These are phyloP conservation scores for Campopleginae sp. DNA, from an alignment of 2,888 invertebrate genomes.

Conservation along the genomic window DNA sequence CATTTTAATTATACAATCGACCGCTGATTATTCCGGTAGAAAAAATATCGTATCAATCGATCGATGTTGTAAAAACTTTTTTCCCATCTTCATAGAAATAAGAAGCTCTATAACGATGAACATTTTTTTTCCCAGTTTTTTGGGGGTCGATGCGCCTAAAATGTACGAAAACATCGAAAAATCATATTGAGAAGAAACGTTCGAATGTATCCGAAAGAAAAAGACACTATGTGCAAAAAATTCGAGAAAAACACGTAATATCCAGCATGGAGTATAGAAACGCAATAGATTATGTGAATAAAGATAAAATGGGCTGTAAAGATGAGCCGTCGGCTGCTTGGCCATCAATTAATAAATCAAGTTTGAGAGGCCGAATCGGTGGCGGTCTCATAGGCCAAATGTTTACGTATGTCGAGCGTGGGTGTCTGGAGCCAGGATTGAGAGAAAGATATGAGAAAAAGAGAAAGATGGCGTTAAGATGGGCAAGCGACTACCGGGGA, in stretches of 20 bases:
- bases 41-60: too few relatives aligned
- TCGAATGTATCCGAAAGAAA: too few relatives aligned
- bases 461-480: slow-evolving; percentile 18
- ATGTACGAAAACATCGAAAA: too few relatives aligned
- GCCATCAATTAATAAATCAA: slow-evolving; percentile 69
- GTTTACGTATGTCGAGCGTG: slow-evolving; percentile 65
- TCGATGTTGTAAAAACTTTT: too few relatives aligned
- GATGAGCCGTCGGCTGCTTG: slow-evolving; percentile 41
- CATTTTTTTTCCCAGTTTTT: too few relatives aligned
- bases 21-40: too few relatives aligned
- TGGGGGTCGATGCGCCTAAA: too few relatives aligned
- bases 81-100: too few relatives aligned
- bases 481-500: slow-evolving; percentile 14
- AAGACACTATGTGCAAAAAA: background rate
- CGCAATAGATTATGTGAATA: slow-evolving; percentile 1
- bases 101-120: too few relatives aligned
- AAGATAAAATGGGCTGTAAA: background rate
- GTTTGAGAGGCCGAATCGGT: slow-evolving; percentile 66
- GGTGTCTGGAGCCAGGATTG: slow-evolving; percentile 28
- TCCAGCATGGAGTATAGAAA: background rate
- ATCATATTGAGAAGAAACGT: too few relatives aligned
- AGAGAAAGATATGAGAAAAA: slow-evolving; percentile 16
- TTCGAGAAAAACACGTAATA: background rate
- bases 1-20: too few relatives aligned
- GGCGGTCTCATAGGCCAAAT: slow-evolving; percentile 55